Evolutionary conservation across 2,888 invertebrate genomes (phyloP).

Genomic region (Drosophila helvetica): DNA sequence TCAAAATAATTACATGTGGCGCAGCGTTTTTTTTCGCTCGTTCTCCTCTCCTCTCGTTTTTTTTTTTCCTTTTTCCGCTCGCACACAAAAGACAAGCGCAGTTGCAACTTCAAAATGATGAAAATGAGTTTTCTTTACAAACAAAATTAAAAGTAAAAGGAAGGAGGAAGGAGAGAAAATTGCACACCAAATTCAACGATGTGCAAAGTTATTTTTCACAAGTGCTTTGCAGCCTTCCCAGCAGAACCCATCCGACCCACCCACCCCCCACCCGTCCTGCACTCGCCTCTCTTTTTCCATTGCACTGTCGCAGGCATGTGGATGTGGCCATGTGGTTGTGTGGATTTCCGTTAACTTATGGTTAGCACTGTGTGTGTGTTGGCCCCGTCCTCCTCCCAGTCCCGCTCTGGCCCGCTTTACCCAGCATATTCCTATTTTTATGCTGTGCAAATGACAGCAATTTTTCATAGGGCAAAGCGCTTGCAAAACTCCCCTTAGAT

Average conservation of each 20-base stretch:
- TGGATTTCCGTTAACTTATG: slow-evolving; percentile 78
- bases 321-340: slow-evolving; percentile 73
- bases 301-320: slow-evolving; percentile 67
- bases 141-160: slow-evolving; percentile 76
- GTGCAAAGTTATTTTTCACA: slow-evolving; percentile 79
- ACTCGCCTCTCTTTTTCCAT: slow-evolving; percentile 15
- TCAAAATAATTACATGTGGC: slow-evolving; percentile 77
- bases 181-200: slow-evolving; percentile 76
- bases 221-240: slow-evolving; percentile 68
- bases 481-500: slow-evolving; percentile 51
- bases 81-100: slow-evolving; percentile 69
- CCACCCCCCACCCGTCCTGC: neutral
- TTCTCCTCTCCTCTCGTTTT: slow-evolving; percentile 37
- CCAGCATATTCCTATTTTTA: slow-evolving; percentile 71
- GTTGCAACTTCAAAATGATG: slow-evolving; percentile 77
- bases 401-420: neutral
- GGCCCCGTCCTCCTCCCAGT: slow-evolving; percentile 15
- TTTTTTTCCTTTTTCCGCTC: slow-evolving; percentile 22
- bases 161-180: slow-evolving; percentile 47
- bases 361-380: slow-evolving; percentile 59
- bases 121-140: slow-evolving; percentile 79
- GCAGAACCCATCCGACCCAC: neutral
- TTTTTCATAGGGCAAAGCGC: slow-evolving; percentile 77
- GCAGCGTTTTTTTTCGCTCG: slow-evolving; percentile 57
- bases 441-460: slow-evolving; percentile 79